Percentiles rank a stretch among this genome's conserved stretches.
Evolutionary conservation across 1,140 invertebrate genomes (phyloP).

Genomic region (Metopolophium dirhodum): DNA sequence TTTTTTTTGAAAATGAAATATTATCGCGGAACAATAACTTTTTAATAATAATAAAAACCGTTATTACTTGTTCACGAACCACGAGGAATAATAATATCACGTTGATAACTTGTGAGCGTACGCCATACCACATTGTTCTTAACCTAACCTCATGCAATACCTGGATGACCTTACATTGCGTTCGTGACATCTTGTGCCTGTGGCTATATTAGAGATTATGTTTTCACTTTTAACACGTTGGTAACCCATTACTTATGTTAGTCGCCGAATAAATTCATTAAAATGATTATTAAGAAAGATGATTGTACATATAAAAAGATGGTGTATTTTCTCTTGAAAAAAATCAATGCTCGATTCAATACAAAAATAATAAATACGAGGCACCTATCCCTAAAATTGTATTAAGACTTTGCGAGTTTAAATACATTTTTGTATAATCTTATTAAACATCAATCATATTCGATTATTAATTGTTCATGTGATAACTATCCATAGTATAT

Average conservation of each 20-base stretch:
- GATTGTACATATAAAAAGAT: neutral
- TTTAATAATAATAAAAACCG: constrained; percentile 25
- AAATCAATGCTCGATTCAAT: neutral
- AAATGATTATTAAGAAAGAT: neutral
- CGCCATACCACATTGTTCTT: constrained; percentile 23
- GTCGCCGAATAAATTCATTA: neutral
- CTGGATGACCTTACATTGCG: constrained; percentile 41
- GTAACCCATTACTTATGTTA: neutral
- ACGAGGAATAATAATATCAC: neutral
- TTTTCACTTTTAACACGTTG: constrained; percentile 35
- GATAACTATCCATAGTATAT: too few species aligned
- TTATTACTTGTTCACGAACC: constrained; percentile 32
- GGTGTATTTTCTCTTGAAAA: neutral
- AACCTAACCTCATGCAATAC: constrained; percentile 23
- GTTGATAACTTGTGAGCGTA: neutral
- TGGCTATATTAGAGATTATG: constrained; percentile 33
- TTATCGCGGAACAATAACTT: neutral
- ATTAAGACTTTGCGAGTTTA: neutral
- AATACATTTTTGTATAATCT: neutral
- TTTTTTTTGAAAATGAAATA: constrained; percentile 2
- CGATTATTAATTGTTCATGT: neutral
- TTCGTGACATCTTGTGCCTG: constrained; percentile 42
- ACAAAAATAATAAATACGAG: neutral
- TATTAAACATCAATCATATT: neutral
- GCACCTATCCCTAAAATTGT: neutral